Evolutionary conservation across 1,140 invertebrate genomes (phyloP).

Genomic region (Bathynomus jamesi): DNA sequence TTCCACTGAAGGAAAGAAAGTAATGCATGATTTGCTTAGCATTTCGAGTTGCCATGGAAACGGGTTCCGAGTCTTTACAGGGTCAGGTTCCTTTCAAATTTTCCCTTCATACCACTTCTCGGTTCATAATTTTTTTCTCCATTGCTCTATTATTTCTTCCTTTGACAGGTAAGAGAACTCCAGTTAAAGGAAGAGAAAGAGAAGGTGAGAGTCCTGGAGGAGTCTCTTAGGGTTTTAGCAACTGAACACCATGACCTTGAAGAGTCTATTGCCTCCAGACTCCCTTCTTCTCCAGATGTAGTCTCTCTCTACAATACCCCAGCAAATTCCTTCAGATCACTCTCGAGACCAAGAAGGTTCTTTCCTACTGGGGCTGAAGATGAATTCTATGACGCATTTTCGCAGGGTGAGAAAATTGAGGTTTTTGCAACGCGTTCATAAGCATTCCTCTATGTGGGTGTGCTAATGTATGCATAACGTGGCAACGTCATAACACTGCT

Average conservation of each 20-base stretch:
- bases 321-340: neutral
- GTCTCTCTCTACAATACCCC: neutral
- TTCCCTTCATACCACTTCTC: no score
- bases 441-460: no score
- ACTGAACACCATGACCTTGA: conserved; percentile 61
- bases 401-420: no score
- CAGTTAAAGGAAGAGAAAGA: conserved; percentile 51
- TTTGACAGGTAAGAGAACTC: conserved; percentile 42
- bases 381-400: conserved; percentile 55
- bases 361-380: conserved; percentile 56
- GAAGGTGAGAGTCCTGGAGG: conserved; percentile 57
- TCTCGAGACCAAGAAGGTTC: conserved; percentile 47
- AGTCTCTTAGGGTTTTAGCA: conserved; percentile 58
- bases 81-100: no score
- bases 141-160: neutral
- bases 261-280: conserved; percentile 49
- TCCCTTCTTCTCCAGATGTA: conserved; percentile 36
- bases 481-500: no score
- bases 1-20: no score
- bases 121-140: no score
- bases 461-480: no score
- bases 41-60: no score
- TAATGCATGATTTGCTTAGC: no score
- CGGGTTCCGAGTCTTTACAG: no score
- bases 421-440: no score